Evolutionary conservation across 1,140 invertebrate species (phyloP).

Genomic region (Danaus melanippus): DNA sequence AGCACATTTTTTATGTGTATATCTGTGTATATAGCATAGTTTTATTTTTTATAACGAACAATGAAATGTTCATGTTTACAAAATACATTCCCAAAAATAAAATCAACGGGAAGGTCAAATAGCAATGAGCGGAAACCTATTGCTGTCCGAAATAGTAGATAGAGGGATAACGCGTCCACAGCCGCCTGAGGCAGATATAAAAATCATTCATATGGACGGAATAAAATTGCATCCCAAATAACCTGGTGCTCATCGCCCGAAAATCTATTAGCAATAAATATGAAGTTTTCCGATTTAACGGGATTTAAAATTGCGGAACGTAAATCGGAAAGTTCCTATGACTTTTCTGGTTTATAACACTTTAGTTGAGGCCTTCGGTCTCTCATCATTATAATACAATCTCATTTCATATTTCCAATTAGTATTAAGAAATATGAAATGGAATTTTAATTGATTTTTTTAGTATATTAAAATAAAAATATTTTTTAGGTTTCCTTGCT

Average conservation of each 20-base stretch:
- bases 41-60: too few relatives aligned
- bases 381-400: too few relatives aligned
- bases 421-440: too few relatives aligned
- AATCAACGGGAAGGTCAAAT: background rate
- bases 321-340: slow-evolving; percentile 50
- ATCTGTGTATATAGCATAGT: too few relatives aligned
- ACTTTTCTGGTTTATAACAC: slow-evolving; percentile 55
- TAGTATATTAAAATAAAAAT: too few relatives aligned
- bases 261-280: slow-evolving; percentile 73
- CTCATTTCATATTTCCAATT: too few relatives aligned
- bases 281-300: slow-evolving; percentile 70
- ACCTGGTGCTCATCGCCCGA: slow-evolving; percentile 64
- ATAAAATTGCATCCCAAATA: slow-evolving; percentile 71
- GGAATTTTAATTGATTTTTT: too few relatives aligned
- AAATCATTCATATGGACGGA: slow-evolving; percentile 71
- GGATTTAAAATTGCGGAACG: slow-evolving; percentile 60
- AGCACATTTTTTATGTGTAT: too few relatives aligned
- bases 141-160: slow-evolving; percentile 49
- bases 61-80: too few relatives aligned
- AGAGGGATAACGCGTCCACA: slow-evolving; percentile 32
- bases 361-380: slow-evolving; percentile 29
- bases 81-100: too few relatives aligned
- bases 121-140: slow-evolving; percentile 34
- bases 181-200: slow-evolving; percentile 57
- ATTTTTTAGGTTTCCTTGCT: too few relatives aligned